Evolutionary conservation across 2,888 invertebrate species (phyloP), one percentile per base, ranked within the genome.

Genomic region (Melangyna quadrimaculata): DNA sequence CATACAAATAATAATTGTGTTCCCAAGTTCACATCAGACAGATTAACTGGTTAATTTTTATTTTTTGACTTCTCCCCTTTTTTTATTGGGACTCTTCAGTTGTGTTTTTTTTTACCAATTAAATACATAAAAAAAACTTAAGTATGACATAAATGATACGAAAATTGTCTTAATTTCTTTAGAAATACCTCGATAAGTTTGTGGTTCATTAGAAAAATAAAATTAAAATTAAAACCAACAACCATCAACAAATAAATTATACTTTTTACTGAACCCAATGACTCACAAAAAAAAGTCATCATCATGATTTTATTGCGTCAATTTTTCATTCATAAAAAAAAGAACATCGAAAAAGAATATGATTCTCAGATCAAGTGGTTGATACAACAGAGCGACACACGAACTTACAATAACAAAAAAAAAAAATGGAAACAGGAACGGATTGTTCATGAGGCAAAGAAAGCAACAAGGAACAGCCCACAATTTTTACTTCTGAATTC

Each of bases 221-320:
- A 5, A 40, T n/a, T 6, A 40, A 51, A n/a, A 43, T 22, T 37
- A 55, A n/a, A 37, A 24, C 22, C 14, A 35, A 53, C 37, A 81
- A 53, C 17, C 17, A 48, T 10, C 37, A 69, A 70, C 10, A 75
- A 73, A 24, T 59, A 27, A 57, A 45, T 55, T 59, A 10, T 35
- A 35, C 43, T 17, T 19, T 45, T 32, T 29, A 70, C 63, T 63
- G 37, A 70, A 57, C 70, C 48, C 71, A 37, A 74, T 80, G 86
- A 80, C 77, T 86, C 80, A 80, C 81, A 80, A 78, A 86, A 78
- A 86, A 75, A 80, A 78, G 69, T 57, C 81, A 81, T 86, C 77
- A 77, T 81, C 77, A 69, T 70, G 80, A 63, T 70, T 78, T 86
- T 80, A 81, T 81, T 73, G 78, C 86, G 45, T 73, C 61, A 57